phyloP scores from a whole-genome alignment of 2,888 invertebrate species.

The Ophion slaviceki region DNA sequence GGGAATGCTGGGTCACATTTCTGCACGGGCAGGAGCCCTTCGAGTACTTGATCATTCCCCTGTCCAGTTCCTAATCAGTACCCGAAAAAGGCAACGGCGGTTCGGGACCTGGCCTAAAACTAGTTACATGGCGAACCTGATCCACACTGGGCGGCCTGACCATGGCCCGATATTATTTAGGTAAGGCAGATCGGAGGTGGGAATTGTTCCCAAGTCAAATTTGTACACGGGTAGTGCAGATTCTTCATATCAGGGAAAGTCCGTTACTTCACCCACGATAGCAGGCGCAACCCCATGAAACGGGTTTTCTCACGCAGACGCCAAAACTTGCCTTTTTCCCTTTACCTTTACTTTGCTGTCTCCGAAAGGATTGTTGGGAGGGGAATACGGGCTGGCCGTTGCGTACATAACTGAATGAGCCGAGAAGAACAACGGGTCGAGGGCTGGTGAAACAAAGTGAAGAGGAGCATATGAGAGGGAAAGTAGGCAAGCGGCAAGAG shows the following conservation, averaged over 20 bases:
- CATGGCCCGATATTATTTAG: too few species aligned
- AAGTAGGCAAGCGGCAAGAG: neutral
- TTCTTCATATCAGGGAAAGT: too few species aligned
- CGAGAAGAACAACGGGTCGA: conserved; percentile 58
- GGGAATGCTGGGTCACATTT: too few species aligned
- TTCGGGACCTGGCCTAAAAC: too few species aligned
- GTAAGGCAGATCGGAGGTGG: too few species aligned
- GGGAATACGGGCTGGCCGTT: conserved; percentile 47
- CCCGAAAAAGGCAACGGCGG: too few species aligned
- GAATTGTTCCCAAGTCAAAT: too few species aligned
- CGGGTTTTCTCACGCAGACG: conserved; percentile 3
- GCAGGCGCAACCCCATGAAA: conserved; percentile 1
- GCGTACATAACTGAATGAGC: conserved; percentile 66
- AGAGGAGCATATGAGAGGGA: conserved; percentile 12
- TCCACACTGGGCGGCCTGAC: too few species aligned
- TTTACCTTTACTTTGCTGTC: conserved; percentile 14
- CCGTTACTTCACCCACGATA: neutral
- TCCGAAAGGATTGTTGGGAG: conserved; percentile 43
- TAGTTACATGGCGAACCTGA: too few species aligned
- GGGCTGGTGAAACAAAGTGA: conserved; percentile 31
- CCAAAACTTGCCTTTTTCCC: neutral
- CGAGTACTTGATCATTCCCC: too few species aligned
- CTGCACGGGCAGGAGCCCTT: too few species aligned
- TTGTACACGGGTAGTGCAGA: neutral
- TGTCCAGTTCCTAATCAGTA: too few species aligned